phyloP scores from a whole-genome alignment of 1,140 invertebrate genomes.

The Hypsibius dujardini region DNA sequence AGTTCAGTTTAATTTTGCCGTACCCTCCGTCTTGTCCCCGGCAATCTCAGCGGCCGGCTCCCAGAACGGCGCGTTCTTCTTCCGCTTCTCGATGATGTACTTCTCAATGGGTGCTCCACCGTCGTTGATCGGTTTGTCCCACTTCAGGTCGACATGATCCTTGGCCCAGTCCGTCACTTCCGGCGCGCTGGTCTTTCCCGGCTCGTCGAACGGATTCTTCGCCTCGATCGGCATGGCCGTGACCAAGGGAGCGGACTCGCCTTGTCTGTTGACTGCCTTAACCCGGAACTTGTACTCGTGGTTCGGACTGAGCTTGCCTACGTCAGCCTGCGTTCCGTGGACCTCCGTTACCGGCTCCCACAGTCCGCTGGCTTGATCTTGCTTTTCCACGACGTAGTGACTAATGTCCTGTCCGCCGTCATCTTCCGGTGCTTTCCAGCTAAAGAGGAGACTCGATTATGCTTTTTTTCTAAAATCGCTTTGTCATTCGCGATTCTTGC shows the following conservation, averaged over 20 bases:
- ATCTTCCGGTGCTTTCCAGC: slow-evolving; percentile 38
- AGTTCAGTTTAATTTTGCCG: too few species aligned
- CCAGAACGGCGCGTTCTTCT: slow-evolving; percentile 58
- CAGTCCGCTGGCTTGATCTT: slow-evolving; percentile 35
- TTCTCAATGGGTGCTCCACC: slow-evolving; percentile 82
- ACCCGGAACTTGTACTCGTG: slow-evolving; percentile 89
- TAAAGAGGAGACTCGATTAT: too few species aligned
- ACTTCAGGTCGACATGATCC: slow-evolving; percentile 71
- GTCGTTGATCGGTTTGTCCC: slow-evolving; percentile 69
- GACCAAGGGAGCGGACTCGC: slow-evolving; percentile 79
- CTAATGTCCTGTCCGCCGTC: slow-evolving; percentile 37
- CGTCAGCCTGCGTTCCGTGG: slow-evolving; percentile 26
- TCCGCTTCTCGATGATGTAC: slow-evolving; percentile 91
- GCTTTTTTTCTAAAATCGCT: too few species aligned
- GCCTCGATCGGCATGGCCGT: slow-evolving; percentile 67
- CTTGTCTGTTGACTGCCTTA: slow-evolving; percentile 82
- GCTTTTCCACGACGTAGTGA: slow-evolving; percentile 40
- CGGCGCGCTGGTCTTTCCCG: slow-evolving; percentile 42
- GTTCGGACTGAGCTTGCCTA: slow-evolving; percentile 48
- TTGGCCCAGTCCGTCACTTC: slow-evolving; percentile 73
- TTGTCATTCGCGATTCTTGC: too few species aligned
- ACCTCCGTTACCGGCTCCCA: slow-evolving; percentile 32
- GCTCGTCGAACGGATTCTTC: slow-evolving; percentile 76
- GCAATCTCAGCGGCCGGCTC: slow-evolving; percentile 61
- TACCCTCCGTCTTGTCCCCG: slow-evolving; percentile 50